phyloP scores from a whole-genome alignment of 2,113 vertebrate genomes.

The Zosterops hypoxanthus region DNA sequence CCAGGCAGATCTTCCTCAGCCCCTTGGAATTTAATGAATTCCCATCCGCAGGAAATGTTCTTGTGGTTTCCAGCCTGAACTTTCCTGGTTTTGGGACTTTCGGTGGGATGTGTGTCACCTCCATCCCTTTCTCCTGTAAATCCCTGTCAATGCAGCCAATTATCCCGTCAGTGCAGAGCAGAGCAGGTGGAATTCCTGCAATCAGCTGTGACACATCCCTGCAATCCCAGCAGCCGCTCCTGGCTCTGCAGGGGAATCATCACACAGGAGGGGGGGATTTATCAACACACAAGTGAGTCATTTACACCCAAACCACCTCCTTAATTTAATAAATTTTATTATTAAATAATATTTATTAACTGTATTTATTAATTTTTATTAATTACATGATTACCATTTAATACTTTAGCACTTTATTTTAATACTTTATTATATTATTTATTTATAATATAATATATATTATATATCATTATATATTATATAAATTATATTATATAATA shows the following conservation, averaged over 20 bases:
- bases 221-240: background rate
- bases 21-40: background rate
- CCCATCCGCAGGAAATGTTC: background rate
- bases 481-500: no score
- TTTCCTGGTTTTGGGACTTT: background rate
- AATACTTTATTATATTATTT: no score
- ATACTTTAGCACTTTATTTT: no score
- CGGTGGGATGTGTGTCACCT: background rate
- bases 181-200: background rate
- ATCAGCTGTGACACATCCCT: background rate
- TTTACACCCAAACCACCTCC: background rate
- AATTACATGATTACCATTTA: no score
- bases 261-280: background rate
- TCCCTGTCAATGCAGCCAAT: background rate
- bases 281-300: no score
- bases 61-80: no score
- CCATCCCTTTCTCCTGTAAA: background rate
- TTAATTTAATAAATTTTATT: background rate
- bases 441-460: no score
- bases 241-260: background rate
- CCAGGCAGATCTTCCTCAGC: background rate
- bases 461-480: no score
- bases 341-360: background rate
- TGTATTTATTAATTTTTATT: background rate
- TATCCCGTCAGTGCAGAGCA: no score